A percentile compares a stretch with the other conserved stretches of the same genome.
Evolutionary conservation across 2,888 invertebrate species (phyloP).

Genomic region (Litoditis marina): DNA sequence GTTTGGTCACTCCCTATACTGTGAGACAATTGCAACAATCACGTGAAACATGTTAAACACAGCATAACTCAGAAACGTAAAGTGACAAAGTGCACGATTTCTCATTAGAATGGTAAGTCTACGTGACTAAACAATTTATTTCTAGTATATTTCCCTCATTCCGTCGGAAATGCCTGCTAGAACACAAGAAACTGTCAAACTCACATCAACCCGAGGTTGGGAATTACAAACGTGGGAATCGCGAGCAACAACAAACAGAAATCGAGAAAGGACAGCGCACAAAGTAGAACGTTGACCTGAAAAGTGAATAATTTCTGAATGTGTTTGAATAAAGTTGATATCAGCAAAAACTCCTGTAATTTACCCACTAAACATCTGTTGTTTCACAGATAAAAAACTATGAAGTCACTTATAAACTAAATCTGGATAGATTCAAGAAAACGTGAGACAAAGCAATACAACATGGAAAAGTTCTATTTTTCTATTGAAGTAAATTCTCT

Average conservation of each 20-base stretch:
- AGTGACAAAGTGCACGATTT: too few relatives aligned
- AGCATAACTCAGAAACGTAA: too few relatives aligned
- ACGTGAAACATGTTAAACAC: too few relatives aligned
- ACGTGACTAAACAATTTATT: too few relatives aligned
- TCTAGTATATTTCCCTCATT: too few relatives aligned
- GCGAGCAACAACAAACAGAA: constrained; percentile 50
- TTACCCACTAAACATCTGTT: not conserved
- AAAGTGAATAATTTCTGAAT: not conserved
- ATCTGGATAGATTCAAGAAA: too few relatives aligned
- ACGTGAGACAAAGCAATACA: not conserved
- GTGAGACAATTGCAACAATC: too few relatives aligned
- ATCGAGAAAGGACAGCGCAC: constrained; percentile 55
- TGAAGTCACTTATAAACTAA: not conserved
- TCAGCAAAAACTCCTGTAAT: not conserved
- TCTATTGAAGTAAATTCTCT: constrained; percentile 2
- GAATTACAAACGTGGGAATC: constrained; percentile 57
- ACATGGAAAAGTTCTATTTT: not conserved
- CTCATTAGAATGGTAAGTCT: too few relatives aligned
- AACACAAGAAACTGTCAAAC: too few relatives aligned
- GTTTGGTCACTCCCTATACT: too few relatives aligned
- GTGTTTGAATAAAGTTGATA: not conserved
- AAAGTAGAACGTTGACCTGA: constrained; percentile 52
- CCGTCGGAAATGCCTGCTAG: too few relatives aligned
- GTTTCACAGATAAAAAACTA: not conserved
- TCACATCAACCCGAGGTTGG: constrained; percentile 48